Conservation (phyloP, 1,140 invertebrate genomes). For the Rhizoglyphus robini region DNA sequence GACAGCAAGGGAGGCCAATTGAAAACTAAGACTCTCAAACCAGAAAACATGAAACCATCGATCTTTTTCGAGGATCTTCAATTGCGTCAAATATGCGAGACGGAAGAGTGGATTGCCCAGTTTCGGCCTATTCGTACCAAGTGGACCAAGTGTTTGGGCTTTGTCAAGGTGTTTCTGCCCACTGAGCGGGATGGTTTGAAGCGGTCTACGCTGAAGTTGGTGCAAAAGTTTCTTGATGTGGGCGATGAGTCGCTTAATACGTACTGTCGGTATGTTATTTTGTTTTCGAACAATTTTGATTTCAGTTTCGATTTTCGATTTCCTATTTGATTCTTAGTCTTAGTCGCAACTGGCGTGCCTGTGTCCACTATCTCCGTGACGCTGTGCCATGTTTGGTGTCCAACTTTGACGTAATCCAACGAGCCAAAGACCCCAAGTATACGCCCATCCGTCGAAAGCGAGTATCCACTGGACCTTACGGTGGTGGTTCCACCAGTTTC, state of each 20-base stretch:
- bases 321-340: too few relatives aligned
- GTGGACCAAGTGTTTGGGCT: conserved; percentile 10
- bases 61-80: not conserved
- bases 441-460: not conserved
- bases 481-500: too few relatives aligned
- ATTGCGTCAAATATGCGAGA: conserved; percentile 1
- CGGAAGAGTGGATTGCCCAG: not conserved
- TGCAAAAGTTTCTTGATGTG: not conserved
- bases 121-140: not conserved
- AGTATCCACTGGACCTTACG: not conserved
- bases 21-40: too few relatives aligned
- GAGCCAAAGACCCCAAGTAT: not conserved
- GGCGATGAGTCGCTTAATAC: not conserved
- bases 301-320: not conserved
- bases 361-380: not conserved
- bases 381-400: not conserved
- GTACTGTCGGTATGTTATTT: not conserved
- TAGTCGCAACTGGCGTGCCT: not conserved
- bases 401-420: not conserved
- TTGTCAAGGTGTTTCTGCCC: not conserved
- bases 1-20: too few relatives aligned
- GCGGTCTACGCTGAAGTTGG: not conserved
- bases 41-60: not conserved
- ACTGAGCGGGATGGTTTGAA: not conserved
- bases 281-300: too few relatives aligned